phyloP scores from a whole-genome alignment of 2,888 invertebrate genomes.

The Gymnosoma rotundatum region DNA sequence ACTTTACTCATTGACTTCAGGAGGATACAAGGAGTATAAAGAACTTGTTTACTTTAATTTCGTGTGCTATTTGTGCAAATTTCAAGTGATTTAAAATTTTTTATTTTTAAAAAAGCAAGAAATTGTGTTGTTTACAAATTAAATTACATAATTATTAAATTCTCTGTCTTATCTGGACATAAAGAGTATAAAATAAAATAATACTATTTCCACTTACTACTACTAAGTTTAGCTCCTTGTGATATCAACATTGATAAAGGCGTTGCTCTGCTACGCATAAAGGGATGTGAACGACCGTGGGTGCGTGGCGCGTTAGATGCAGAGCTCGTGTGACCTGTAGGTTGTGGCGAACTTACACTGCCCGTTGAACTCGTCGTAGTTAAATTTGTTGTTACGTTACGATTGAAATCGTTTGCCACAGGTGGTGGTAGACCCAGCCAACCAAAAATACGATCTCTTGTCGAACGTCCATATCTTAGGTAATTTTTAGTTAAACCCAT shows the following conservation, averaged over 20 bases:
- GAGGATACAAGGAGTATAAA: too few relatives aligned
- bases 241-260: constrained; percentile 92
- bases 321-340: constrained; percentile 42
- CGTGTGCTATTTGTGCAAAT: too few relatives aligned
- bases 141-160: too few relatives aligned
- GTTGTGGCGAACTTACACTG: constrained; percentile 57
- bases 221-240: constrained; percentile 88
- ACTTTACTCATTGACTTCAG: too few relatives aligned
- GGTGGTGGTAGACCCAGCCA: constrained; percentile 76
- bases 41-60: too few relatives aligned
- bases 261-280: constrained; percentile 83
- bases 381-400: constrained; percentile 72
- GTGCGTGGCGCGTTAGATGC: constrained; percentile 40
- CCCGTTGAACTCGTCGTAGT: constrained; percentile 44
- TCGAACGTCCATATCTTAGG: constrained; percentile 88
- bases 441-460: constrained; percentile 88
- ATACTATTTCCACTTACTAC: constrained; percentile 87
- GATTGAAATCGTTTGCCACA: constrained; percentile 49
- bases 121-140: constrained; percentile 4
- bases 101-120: too few relatives aligned
- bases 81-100: too few relatives aligned
- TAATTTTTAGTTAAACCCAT: constrained; percentile 91
- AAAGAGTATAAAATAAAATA: too few relatives aligned
- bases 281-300: constrained; percentile 67
- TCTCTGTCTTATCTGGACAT: too few relatives aligned